phyloP scores from a whole-genome alignment of 2,888 invertebrate species.

The Drosophila pseudotakahashii region DNA sequence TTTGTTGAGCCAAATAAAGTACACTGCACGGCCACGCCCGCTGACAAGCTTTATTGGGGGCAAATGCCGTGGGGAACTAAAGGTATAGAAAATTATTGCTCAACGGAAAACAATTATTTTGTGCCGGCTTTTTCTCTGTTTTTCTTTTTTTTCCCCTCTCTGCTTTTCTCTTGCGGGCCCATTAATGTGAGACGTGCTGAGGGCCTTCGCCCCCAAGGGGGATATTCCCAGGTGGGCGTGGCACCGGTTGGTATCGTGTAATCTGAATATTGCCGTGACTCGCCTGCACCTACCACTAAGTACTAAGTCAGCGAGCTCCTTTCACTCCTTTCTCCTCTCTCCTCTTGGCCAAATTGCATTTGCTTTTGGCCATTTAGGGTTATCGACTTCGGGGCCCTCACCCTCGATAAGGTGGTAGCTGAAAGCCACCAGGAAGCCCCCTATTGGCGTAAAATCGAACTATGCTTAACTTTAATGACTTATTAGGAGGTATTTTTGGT shows the following conservation, averaged over 20 bases:
- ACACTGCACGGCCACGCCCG: constrained; percentile 27
- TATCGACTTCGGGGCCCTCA: constrained; percentile 53
- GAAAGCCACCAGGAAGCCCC: neutral
- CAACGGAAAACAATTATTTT: constrained; percentile 77
- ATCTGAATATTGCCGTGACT: constrained; percentile 72
- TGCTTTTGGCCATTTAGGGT: constrained; percentile 60
- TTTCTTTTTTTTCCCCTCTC: neutral
- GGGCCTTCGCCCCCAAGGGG: constrained; percentile 11
- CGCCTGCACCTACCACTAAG: constrained; percentile 44
- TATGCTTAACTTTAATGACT: constrained; percentile 13
- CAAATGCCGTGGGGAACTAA: constrained; percentile 34
- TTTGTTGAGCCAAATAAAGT: constrained; percentile 49
- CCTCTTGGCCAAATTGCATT: constrained; percentile 51
- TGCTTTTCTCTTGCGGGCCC: constrained; percentile 25
- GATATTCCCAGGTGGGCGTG: constrained; percentile 24
- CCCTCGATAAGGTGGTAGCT: neutral
- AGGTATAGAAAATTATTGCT: constrained; percentile 75
- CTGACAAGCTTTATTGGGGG: constrained; percentile 34
- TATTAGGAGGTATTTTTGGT: constrained; percentile 6
- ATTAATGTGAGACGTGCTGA: constrained; percentile 55
- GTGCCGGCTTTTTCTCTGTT: constrained; percentile 46
- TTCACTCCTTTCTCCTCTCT: neutral
- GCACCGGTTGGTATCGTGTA: constrained; percentile 47
- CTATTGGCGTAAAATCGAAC: neutral
- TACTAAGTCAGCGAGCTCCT: constrained; percentile 14